These are phyloP conservation scores for Blera fallax DNA, from an alignment of 2,888 invertebrate genomes.

Conservation along the genomic window DNA sequence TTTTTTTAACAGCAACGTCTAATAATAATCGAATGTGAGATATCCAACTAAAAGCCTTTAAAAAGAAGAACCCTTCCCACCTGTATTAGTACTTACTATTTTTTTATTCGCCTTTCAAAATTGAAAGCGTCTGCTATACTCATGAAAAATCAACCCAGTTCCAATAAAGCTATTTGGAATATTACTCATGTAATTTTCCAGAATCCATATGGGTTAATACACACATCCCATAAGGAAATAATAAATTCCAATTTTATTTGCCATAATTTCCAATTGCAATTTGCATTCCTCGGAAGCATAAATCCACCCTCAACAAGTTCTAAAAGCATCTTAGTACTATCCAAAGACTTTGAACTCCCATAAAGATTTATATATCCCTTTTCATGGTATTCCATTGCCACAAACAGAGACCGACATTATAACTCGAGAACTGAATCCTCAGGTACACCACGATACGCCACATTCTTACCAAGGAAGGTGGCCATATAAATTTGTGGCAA, in stretches of 20 bases:
- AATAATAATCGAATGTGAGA: too few species aligned
- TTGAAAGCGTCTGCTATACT: too few species aligned
- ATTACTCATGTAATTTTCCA: neutral
- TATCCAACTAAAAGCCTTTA: too few species aligned
- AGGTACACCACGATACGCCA: neutral
- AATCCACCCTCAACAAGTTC: slow-evolving; percentile 59
- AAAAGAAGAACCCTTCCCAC: too few species aligned
- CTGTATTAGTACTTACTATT: too few species aligned
- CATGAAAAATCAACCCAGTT: neutral
- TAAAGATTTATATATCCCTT: slow-evolving; percentile 18
- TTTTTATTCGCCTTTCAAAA: too few species aligned
- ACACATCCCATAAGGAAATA: slow-evolving; percentile 28
- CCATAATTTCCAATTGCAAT: slow-evolving; percentile 50
- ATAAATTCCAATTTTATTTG: slow-evolving; percentile 63
- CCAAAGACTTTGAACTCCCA: slow-evolving; percentile 14
- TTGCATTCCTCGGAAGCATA: slow-evolving; percentile 45
- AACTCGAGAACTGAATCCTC: neutral
- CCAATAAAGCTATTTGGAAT: neutral
- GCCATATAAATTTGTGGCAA: slow-evolving; percentile 28
- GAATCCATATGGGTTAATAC: neutral
- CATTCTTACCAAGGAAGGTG: neutral
- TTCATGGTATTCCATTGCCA: neutral
- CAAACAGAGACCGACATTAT: neutral
- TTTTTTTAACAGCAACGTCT: too few species aligned
- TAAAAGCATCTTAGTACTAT: slow-evolving; percentile 25